Base-by-base conservation (phyloP, 2,797 vertebrate species). In the Rhodeus uyekii region DNA sequence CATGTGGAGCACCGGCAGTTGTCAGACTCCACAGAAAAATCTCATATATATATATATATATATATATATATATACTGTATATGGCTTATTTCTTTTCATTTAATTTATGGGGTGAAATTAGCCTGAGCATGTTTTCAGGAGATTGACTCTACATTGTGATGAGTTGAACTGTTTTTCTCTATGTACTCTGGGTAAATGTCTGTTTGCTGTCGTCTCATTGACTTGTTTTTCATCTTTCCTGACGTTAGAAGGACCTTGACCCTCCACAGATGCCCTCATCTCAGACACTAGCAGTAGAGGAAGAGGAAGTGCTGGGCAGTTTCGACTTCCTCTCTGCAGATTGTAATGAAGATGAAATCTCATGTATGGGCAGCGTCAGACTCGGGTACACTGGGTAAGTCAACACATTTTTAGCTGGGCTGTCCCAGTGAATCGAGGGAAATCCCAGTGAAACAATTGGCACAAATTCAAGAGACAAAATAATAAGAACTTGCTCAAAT, bases 271-370 rank as follows among this genome's bases (percentile, higher is more conserved):
- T 92, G 0, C 90, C 93, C 2, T 97, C 96, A 0, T 87, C 94
- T 68, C 96, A 98, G 84, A 97, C 95, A 42, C 93, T 99, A 68
- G 95, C 95, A 82, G 94, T 97, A 29, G 96, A 97, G 85, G 96
- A 96, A 53, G 96, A 98, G 85, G 96, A 96, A 50, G 96, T 97
- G 58, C 90, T 99, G 86, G 96, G 96, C 85, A 98, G 96, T 87
- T 99, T 99, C 68, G 96, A 98, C 90, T 98, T 99, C 86, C 89
- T 99, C 84, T 96, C 95, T 0, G 64, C 93, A 0, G 96, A 98
- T 89, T 93, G 96, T 19, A 95, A 88, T 0, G 90, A 91, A 0
- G 93, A 94, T 0, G 95, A 96, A 55, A 75, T 95, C 78, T 95
- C 96, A 0, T 90, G 95, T 86, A 85, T 94, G 69, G 96, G 95